phyloP scores from a whole-genome alignment of 1,140 invertebrate genomes.

The Bombus picipes region DNA sequence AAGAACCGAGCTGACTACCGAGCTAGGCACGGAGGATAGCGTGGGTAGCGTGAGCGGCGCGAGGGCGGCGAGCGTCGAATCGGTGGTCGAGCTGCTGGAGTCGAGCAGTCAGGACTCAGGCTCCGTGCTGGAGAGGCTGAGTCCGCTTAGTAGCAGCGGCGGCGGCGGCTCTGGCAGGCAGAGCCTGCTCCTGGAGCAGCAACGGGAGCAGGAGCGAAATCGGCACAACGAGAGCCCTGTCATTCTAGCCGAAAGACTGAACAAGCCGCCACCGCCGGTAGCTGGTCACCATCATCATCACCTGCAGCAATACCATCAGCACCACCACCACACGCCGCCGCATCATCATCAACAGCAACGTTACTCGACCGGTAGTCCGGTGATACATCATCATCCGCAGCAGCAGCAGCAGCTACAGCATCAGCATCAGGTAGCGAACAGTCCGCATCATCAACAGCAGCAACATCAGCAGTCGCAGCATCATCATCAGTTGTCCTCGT shows the following conservation, averaged over 20 bases:
- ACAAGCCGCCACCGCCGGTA: conserved; percentile 74
- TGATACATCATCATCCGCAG: conserved; percentile 64
- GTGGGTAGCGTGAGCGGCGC: conserved; percentile 42
- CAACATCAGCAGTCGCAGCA: conserved; percentile 44
- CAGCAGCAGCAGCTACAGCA: conserved; percentile 55
- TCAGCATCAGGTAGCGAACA: conserved; percentile 59
- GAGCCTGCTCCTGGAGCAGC: conserved; percentile 77
- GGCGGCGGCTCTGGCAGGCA: conserved; percentile 66
- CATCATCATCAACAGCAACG: conserved; percentile 64
- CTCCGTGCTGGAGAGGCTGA: conserved; percentile 82
- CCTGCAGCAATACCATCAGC: conserved; percentile 51
- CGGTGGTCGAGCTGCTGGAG: conserved; percentile 71
- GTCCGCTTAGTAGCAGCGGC: conserved; percentile 76
- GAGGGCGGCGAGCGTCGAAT: conserved; percentile 61
- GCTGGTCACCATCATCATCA: conserved; percentile 58
- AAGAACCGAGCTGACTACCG: conserved; percentile 56
- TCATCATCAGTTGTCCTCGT: conserved; percentile 47
- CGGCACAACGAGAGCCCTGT: conserved; percentile 81
- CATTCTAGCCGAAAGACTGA: conserved; percentile 80
- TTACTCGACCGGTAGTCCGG: conserved; percentile 57
- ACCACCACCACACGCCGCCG: conserved; percentile 49
- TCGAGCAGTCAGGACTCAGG: conserved; percentile 76
- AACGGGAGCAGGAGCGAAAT: conserved; percentile 79
- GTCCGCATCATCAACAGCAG: conserved; percentile 49
- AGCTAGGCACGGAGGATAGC: conserved; percentile 61